These are phyloP conservation scores for Plutella xylostella DNA, from an alignment of 2,888 invertebrate genomes.

Conservation along the genomic window DNA sequence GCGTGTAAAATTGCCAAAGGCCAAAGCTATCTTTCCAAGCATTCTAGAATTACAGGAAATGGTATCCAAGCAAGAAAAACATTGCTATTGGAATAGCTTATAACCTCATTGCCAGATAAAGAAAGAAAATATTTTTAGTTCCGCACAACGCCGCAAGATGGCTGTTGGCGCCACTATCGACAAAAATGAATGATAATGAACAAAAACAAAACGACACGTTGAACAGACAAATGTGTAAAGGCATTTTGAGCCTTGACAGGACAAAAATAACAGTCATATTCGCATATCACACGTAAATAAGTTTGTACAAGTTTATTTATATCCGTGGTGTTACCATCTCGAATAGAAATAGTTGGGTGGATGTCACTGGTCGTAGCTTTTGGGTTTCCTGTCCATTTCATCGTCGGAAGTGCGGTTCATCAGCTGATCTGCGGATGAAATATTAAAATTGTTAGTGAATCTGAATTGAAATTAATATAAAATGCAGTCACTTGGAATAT, in stretches of 20 bases:
- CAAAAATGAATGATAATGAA: too few species aligned
- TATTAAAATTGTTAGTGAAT: conserved; percentile 4
- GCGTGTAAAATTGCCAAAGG: too few species aligned
- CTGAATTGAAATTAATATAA: neutral
- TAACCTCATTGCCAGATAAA: too few species aligned
- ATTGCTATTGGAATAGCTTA: too few species aligned
- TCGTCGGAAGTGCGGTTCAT: conserved; percentile 61
- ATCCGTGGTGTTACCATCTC: conserved; percentile 22
- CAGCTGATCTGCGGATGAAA: conserved; percentile 39
- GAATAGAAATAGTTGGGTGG: conserved; percentile 12
- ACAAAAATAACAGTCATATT: neutral
- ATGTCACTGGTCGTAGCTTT: conserved; percentile 57
- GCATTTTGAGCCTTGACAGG: neutral
- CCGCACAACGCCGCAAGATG: too few species aligned
- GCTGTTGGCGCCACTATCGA: too few species aligned
- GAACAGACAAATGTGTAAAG: neutral
- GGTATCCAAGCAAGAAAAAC: too few species aligned
- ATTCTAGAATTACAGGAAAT: too few species aligned
- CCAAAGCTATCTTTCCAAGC: too few species aligned
- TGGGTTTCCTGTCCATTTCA: conserved; percentile 58
- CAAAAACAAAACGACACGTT: too few species aligned
- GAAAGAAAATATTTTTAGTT: too few species aligned
- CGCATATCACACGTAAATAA: neutral
- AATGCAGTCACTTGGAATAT: too few species aligned
- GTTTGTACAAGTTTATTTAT: neutral